Base-by-base conservation (phyloP, 2,888 invertebrate species). In the Heteropelma amictum region DNA sequence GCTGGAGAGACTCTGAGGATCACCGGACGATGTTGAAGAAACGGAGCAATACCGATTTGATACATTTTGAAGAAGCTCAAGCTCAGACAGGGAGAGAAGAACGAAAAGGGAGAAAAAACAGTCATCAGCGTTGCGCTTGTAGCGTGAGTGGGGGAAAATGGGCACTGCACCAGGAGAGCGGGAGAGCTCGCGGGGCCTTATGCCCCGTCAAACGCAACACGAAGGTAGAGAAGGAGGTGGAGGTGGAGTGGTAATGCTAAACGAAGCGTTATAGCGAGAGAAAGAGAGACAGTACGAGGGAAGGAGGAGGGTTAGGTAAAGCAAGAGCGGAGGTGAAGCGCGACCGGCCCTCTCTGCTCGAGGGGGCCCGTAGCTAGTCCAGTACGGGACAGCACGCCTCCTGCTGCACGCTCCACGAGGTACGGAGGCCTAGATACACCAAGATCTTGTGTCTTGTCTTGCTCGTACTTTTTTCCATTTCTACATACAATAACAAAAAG, bases 301-400 rank as follows among this genome's bases (percentile, higher is more conserved):
- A 77, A 76, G 80, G 81, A 81, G 81, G 84, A 85, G 85, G 86
- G 80, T 80, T 81, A 81, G 83, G 81, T 78, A 71, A 76, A 76
- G 71, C 83, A 83, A 86, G 68, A 58, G 83, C 86, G 86, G 85
- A 85, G 84, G 85, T 85, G 84, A 85, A 85, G 84, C 85, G 85
- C 84, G 86, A 87, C 88, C 87, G 88, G 87, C 88, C 87, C 88
- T 88, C 88, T 85, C 85, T 71, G 85, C 82, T 82, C 84, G 82
- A 84, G 87, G 85, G 68, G 88, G 87, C 87, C 88, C 86, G 83
- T 85, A 40, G 83, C 86, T 88, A 88, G 88, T 88, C 87, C 88
- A 88, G 87, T 88, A 85, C 85, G 86, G 87, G 87, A 88, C 87
- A 88, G 88, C 88, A 88, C 88, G 88, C 88, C 88, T 88, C 87